Conservation (phyloP, 2,113 vertebrate species). For the Microtus pennsylvanicus region DNA sequence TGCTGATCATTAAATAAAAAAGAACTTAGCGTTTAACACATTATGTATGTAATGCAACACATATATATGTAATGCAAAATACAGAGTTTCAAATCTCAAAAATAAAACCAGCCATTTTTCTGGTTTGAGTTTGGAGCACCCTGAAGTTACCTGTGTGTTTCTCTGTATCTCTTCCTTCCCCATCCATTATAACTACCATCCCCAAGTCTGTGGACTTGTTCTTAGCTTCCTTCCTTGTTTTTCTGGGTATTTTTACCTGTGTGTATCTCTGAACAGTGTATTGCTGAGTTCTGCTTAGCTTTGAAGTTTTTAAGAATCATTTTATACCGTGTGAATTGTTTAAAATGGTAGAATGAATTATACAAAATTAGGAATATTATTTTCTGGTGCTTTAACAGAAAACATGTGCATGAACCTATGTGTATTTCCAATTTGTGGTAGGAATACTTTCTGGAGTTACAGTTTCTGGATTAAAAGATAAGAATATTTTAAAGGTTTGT, state of each 20-base stretch:
- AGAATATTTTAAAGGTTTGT: slow-evolving; percentile 19
- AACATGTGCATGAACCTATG: neutral
- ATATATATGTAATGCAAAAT: neutral
- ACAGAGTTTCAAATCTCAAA: slow-evolving; percentile 15
- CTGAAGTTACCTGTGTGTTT: neutral
- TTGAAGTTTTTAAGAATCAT: slow-evolving; percentile 28
- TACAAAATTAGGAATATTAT: slow-evolving; percentile 41
- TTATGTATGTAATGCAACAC: no score
- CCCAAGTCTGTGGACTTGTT: neutral
- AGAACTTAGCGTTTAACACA: slow-evolving; percentile 19
- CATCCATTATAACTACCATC: neutral
- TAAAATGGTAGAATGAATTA: slow-evolving; percentile 39
- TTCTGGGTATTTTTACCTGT: neutral
- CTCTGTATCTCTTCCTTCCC: neutral
- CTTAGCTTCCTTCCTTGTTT: neutral
- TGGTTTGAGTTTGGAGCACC: neutral
- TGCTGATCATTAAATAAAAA: neutral
- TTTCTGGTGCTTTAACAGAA: slow-evolving; percentile 13
- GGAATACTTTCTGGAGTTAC: slow-evolving; percentile 42
- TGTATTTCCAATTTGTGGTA: neutral
- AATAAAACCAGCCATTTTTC: neutral
- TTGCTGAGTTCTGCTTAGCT: neutral
- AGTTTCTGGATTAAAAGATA: slow-evolving; percentile 52
- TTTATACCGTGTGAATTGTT: neutral
- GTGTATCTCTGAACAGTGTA: neutral